phyloP scores from a whole-genome alignment of 1,140 invertebrate genomes.

The Temnothorax nylanderi region DNA sequence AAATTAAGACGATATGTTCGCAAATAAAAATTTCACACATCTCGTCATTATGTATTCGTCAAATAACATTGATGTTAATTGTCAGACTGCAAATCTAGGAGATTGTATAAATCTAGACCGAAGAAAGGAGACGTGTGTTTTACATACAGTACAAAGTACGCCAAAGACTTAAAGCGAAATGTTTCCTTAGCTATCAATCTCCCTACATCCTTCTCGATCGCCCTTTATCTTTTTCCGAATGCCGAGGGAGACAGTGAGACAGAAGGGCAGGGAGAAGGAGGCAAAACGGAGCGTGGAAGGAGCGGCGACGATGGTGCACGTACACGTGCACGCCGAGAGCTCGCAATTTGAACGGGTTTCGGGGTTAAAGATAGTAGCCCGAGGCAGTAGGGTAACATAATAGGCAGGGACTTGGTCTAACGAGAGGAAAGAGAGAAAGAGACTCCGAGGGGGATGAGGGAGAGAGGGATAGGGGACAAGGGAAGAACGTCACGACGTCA shows the following conservation, averaged over 20 bases:
- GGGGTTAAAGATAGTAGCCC: constrained; percentile 79
- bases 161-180: constrained; percentile 16
- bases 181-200: constrained; percentile 51
- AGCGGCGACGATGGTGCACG: constrained; percentile 26
- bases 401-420: constrained; percentile 74
- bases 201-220: constrained; percentile 3
- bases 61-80: neutral
- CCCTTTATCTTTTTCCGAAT: constrained; percentile 65
- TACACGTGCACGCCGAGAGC: constrained; percentile 64
- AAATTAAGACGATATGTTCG: neutral
- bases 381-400: constrained; percentile 79
- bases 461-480: neutral
- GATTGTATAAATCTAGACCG: constrained; percentile 19
- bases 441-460: constrained; percentile 3
- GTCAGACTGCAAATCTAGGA: neutral
- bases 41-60: neutral
- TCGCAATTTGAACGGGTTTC: constrained; percentile 75
- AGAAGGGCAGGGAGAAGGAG: neutral
- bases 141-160: neutral
- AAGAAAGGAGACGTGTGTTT: neutral
- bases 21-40: neutral
- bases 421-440: constrained; percentile 72
- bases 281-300: constrained; percentile 28
- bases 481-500: constrained; percentile 59
- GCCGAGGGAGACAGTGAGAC: neutral